Evolutionary conservation across 2,113 vertebrate genomes (phyloP).

Genomic region (Numenius arquata): DNA sequence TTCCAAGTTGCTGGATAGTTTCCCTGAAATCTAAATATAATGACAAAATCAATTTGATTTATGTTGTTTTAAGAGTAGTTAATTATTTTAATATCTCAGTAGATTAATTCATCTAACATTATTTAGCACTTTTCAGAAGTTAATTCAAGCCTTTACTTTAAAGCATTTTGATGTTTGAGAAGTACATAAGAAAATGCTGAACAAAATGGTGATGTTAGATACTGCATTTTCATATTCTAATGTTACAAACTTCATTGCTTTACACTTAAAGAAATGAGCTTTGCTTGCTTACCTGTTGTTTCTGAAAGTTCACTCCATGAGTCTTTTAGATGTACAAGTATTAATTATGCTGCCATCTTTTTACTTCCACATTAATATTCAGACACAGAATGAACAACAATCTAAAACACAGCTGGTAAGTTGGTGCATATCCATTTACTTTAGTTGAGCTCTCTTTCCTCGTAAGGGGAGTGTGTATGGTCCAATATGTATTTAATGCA

Average conservation of each 20-base stretch:
- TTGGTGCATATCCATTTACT: background rate
- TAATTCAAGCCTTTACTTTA: background rate
- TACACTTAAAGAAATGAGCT: background rate
- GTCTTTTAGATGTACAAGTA: background rate
- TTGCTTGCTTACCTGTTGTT: background rate
- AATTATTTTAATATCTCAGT: background rate
- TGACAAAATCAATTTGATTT: background rate
- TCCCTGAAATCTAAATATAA: background rate
- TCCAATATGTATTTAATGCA: background rate
- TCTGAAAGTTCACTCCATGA: background rate
- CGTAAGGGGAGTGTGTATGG: background rate
- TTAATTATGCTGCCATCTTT: background rate
- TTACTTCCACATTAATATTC: background rate
- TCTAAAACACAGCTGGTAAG: background rate
- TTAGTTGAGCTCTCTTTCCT: background rate
- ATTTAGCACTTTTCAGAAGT: background rate
- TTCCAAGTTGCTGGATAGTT: background rate
- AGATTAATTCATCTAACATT: background rate
- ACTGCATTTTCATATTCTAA: background rate
- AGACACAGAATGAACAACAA: background rate
- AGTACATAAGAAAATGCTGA: background rate
- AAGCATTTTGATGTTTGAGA: background rate
- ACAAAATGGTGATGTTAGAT: background rate
- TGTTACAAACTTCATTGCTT: background rate
- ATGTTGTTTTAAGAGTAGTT: background rate